These are phyloP conservation scores for Notolabrus celidotus DNA, from an alignment of 2,797 vertebrate species.

Conservation along the genomic window DNA sequence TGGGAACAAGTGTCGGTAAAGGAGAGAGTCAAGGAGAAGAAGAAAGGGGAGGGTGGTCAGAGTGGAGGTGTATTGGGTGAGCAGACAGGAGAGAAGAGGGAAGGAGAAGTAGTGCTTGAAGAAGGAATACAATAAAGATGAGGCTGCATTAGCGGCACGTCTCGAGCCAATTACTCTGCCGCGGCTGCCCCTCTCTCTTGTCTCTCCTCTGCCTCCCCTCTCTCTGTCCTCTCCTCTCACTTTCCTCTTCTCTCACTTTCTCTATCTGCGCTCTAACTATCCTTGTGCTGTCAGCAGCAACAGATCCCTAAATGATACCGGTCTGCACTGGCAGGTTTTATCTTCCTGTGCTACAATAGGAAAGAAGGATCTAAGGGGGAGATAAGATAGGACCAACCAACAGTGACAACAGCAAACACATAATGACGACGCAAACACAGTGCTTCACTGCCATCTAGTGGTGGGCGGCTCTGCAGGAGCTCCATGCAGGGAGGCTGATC, in stretches of 20 bases:
- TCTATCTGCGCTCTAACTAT: conserved; percentile 76
- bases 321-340: conserved; percentile 80
- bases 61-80: conserved; percentile 46
- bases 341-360: conserved; percentile 82
- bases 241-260: conserved; percentile 65
- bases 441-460: conserved; percentile 85
- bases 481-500: conserved; percentile 7
- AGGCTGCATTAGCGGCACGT: conserved; percentile 74
- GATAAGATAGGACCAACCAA: conserved; percentile 81
- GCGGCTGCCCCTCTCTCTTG: conserved; percentile 56
- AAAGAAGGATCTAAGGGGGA: conserved; percentile 75
- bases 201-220: conserved; percentile 43
- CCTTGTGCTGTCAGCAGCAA: conserved; percentile 82
- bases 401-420: conserved; percentile 74
- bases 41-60: background rate
- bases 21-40: conserved; percentile 46
- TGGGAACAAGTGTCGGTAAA: conserved; percentile 63
- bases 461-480: conserved; percentile 12
- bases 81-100: conserved; percentile 38
- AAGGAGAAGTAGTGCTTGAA: conserved; percentile 48
- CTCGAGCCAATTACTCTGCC: conserved; percentile 81
- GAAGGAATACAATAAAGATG: conserved; percentile 68
- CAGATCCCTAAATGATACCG: conserved; percentile 84
- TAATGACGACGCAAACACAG: conserved; percentile 46
- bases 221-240: conserved; percentile 66